phyloP scores from a whole-genome alignment of 2,797 vertebrate genomes.

The Esox masquinongy region DNA sequence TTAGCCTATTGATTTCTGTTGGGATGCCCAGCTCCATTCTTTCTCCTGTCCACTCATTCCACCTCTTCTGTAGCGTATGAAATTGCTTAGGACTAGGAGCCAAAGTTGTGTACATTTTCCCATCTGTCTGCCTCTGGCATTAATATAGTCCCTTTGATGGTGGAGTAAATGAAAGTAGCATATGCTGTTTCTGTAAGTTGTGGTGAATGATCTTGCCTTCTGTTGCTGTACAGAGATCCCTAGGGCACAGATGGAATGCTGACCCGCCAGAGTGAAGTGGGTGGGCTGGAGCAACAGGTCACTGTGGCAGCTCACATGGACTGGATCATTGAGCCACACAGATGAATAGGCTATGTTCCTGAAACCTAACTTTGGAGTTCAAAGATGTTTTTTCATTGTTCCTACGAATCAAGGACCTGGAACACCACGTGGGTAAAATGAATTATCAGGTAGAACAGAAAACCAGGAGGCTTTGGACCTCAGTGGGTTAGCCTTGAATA shows the following conservation, averaged over 20 bases:
- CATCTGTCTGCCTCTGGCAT: slow-evolving; percentile 59
- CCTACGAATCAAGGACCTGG: too few relatives aligned
- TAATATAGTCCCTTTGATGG: slow-evolving; percentile 60
- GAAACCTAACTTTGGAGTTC: slow-evolving; percentile 15
- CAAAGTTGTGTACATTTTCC: slow-evolving; percentile 59
- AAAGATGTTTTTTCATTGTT: slow-evolving; percentile 4
- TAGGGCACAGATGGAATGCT: slow-evolving; percentile 65
- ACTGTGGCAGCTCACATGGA: slow-evolving; percentile 72
- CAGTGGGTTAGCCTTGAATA: too few relatives aligned
- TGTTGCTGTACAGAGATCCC: slow-evolving; percentile 60
- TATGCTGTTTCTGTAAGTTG: slow-evolving; percentile 59
- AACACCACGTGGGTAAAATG: too few relatives aligned
- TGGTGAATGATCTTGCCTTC: slow-evolving; percentile 67
- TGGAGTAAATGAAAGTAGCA: slow-evolving; percentile 58
- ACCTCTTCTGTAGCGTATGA: slow-evolving; percentile 28
- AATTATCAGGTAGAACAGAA: too few relatives aligned
- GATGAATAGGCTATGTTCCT: slow-evolving; percentile 56
- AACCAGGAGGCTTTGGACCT: too few relatives aligned
- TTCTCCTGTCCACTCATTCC: not conserved
- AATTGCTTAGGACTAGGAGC: slow-evolving; percentile 41
- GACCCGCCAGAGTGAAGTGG: slow-evolving; percentile 62
- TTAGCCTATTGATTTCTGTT: not conserved
- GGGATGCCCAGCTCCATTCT: not conserved
- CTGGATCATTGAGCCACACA: slow-evolving; percentile 68
- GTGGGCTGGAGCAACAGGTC: slow-evolving; percentile 66